phyloP scores from a whole-genome alignment of 1,140 invertebrate genomes.

The Brachionus angularis region DNA sequence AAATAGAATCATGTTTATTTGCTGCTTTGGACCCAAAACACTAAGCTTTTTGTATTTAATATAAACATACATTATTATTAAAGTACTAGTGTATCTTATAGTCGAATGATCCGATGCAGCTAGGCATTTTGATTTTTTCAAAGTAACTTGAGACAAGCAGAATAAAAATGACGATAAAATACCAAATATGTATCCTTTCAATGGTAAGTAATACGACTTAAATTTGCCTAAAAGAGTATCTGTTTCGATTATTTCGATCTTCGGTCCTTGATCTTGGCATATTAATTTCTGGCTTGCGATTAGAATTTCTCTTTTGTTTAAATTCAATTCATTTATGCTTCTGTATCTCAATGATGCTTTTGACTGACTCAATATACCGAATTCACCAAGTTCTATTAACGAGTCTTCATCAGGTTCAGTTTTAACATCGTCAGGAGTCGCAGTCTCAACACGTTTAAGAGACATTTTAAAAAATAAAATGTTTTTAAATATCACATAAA shows the following conservation, averaged over 20 bases:
- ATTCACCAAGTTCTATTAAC: slow-evolving; percentile 17
- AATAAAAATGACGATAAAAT: slow-evolving; percentile 26
- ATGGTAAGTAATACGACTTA: background rate
- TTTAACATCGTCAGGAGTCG: no score
- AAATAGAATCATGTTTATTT: background rate
- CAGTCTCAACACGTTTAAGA: background rate
- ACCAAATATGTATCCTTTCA: slow-evolving; percentile 15
- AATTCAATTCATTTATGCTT: background rate
- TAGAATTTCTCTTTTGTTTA: background rate
- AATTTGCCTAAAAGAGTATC: background rate
- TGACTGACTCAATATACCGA: slow-evolving; percentile 14
- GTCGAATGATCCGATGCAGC: slow-evolving; percentile 24
- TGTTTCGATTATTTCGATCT: background rate
- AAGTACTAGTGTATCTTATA: background rate
- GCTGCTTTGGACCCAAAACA: background rate
- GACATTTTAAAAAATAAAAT: no score
- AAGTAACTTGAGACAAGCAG: slow-evolving; percentile 18
- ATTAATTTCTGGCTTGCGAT: background rate
- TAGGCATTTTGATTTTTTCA: slow-evolving; percentile 6
- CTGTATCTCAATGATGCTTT: slow-evolving; percentile 24
- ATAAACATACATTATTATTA: slow-evolving; percentile 2
- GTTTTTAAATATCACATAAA: no score
- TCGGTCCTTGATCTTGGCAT: background rate
- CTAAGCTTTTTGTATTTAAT: slow-evolving; percentile 25
- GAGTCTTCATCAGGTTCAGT: slow-evolving; percentile 30